Evolutionary conservation across 2,797 vertebrate species (phyloP), one percentile per base, ranked within the genome.

Genomic region (Tenualosa ilisha): DNA sequence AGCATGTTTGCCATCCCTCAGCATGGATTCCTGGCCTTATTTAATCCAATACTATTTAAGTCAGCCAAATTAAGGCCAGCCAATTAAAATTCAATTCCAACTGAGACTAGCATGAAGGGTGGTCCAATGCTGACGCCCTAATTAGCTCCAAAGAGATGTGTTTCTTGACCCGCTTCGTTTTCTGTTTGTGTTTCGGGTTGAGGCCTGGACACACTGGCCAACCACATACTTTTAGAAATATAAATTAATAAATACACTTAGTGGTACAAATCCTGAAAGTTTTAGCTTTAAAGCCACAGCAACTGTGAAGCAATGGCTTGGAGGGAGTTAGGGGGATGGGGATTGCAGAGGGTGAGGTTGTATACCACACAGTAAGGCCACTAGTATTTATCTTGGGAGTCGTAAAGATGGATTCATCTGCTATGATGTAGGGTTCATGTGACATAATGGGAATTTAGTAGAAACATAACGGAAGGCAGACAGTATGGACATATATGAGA

Each of bases 71-170:
- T 94, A 94, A 91, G 91, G 88, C 83, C 51, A 86, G 92, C 94
- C 94, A 95, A 95, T 96, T 95, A 95, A 96, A 95, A 93, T 84
- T 88, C 91, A 91, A 93, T 94, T 96, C 92, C 92, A 93, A 92
- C 93, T 91, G 92, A 93, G 93, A 92, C 89, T 90, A 92, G 93
- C 94, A 90, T 88, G 91, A 86, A 87, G 89, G 87, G 90, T 85
- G 81, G 90, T 90, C 92, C 94, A 94, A 93, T 94, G 91, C 92
- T 91, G 92, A 91, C 91, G 87, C 90, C 90, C 92, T 94, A 95
- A 96, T 96, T 94, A 95, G 90, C 92, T 92, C 90, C 91, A 90
- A 90, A 89, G 92, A 94, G 93, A 93, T 90, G 88, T 87, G 88
- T 91, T 91, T 92, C 54, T 6, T 90, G 94, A 89, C 92, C 88